Conservation (phyloP, 2,113 vertebrate species). For the Pelecanoides urinatrix region DNA sequence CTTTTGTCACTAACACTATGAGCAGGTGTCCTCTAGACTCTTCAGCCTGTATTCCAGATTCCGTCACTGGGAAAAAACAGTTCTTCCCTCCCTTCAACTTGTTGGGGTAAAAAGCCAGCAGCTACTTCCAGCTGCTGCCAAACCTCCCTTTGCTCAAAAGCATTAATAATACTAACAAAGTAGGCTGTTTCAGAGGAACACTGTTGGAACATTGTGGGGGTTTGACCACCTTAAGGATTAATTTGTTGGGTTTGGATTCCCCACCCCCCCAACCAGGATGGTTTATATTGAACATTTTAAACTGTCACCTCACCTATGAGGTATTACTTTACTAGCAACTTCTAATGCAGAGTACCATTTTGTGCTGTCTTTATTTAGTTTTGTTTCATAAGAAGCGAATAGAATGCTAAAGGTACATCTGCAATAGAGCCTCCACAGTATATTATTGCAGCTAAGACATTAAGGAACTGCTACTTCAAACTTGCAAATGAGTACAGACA, state of each 20-base stretch:
- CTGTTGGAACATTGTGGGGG: accelerated
- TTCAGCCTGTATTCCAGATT: background rate
- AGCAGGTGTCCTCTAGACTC: background rate
- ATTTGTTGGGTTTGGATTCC: background rate
- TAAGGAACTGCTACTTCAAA: background rate
- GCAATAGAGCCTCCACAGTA: background rate
- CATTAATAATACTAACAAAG: background rate
- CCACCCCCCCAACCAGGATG: too few species aligned
- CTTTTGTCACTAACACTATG: background rate
- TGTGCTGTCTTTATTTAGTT: background rate
- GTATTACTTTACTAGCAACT: background rate
- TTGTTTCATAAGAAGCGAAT: background rate
- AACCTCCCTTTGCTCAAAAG: background rate
- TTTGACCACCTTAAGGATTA: background rate
- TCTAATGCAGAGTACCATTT: background rate
- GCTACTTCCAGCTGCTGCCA: background rate
- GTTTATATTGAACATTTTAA: background rate
- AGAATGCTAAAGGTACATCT: background rate
- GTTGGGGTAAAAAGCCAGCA: background rate
- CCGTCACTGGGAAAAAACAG: background rate
- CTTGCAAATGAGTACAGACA: background rate
- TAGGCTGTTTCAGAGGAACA: background rate
- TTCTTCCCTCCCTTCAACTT: background rate
- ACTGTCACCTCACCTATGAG: background rate
- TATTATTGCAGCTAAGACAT: background rate